Percentiles rank a stretch among this genome's conserved stretches.
phyloP scores from a whole-genome alignment of 1,140 invertebrate genomes.

The Pseudomyrmex pallidus region DNA sequence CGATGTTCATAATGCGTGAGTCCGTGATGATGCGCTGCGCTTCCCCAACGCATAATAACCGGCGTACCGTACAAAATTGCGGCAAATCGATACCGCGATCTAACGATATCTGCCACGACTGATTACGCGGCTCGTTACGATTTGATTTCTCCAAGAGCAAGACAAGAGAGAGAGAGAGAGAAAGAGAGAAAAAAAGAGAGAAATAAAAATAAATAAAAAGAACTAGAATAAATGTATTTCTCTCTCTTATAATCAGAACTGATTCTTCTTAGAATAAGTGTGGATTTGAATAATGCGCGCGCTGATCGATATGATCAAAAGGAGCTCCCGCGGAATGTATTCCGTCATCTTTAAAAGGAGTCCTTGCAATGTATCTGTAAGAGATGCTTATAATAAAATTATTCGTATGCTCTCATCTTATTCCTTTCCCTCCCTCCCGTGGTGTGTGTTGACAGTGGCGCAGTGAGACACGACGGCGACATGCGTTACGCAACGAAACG shows the following conservation, averaged over 20 bases:
- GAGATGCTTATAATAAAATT: constrained; percentile 4
- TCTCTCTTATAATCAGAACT: not conserved
- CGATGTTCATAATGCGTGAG: constrained; percentile 70
- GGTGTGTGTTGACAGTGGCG: not conserved
- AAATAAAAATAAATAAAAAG: not conserved
- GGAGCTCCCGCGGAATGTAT: not conserved
- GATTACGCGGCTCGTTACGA: constrained; percentile 32
- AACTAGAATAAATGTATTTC: not conserved
- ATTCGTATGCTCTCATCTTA: not conserved
- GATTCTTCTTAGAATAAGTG: not conserved
- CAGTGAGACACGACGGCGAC: constrained; percentile 36
- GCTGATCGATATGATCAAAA: constrained; percentile 11
- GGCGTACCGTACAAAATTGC: constrained; percentile 49
- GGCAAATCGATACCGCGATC: constrained; percentile 47
- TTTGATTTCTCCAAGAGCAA: constrained; percentile 22
- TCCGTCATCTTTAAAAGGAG: not conserved
- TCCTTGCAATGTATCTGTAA: constrained; percentile 17
- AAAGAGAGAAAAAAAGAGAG: no score
- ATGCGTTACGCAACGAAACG: constrained; percentile 66
- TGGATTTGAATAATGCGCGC: not conserved
- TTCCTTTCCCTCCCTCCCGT: not conserved
- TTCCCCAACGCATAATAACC: constrained; percentile 71
- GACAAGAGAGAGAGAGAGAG: no score
- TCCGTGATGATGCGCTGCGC: constrained; percentile 61
- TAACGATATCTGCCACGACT: constrained; percentile 14